Base-by-base conservation (phyloP, 2,113 vertebrate genomes). In the Gulo gulo region DNA sequence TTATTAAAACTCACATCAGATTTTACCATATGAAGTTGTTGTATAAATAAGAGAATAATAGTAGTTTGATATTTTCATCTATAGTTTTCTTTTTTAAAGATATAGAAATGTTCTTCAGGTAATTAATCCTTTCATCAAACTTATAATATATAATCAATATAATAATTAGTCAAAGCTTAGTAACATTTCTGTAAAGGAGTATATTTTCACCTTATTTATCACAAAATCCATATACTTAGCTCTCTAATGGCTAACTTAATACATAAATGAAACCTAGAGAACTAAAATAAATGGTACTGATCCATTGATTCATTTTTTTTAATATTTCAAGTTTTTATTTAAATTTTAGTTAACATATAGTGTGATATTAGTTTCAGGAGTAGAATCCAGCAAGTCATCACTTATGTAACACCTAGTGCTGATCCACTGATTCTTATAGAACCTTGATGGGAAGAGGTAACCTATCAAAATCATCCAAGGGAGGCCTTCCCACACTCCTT, bases 1-100 rank as follows among this genome's bases (percentile, higher is more conserved):
- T 15, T 79, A 84, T 94, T 55, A 88, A 88, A 94, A 88, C 47
- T 96, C 52, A 95, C 78, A 15, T 73, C 61, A 88, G 39, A 96
- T 91, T 11, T 63, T 84, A 55, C 52, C 55, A 15, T 81, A 61
- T 47, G 45, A 95, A 85, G 42, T 63, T 78, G 74, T 63, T 83
- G 21, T 82, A 45, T 67, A 91, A 88, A 42, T 94, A 91, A 16
- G 24, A 95, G 15, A 61, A 36, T 86, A 93, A 78, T 29, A 96
- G 50, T 69, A 50, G 26, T 14, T 67, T 59, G 36, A 82, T 82
- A 61, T 67, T 20, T 90, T 93, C 39, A 88, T 39, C n/a, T 91
- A 6, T 7, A 71, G 45, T 73, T 96, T 95, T 95, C 39, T 82
- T 91, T 86, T 92, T 74, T n/a, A 69, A 36, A 63, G 1, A 3